Evolutionary conservation across 2,888 invertebrate species (phyloP), one percentile per base, ranked within the genome.

Genomic region (Dynastes tityus): DNA sequence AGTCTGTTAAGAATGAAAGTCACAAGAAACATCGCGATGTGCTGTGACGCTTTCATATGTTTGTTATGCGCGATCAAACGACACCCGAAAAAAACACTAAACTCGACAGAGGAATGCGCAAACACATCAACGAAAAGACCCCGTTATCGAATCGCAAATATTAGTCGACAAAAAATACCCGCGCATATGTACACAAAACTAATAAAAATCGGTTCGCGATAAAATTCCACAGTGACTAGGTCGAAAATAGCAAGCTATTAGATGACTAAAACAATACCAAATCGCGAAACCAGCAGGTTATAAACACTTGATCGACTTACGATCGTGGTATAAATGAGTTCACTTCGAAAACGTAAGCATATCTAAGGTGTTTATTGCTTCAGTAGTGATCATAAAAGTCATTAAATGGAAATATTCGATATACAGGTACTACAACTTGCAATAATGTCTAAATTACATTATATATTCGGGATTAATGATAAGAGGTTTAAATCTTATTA

Each of bases 141-240:
- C 27, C 51, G 51, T 68, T 68, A 68, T 68, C 68, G 29, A 27
- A 27, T 68, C 68, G 68, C 68, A 68, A 68, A 68, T 68, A 68
- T 68, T 68, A 68, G 68, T 51, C 68, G n/a, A 68, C 49, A 29
- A 68, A 67, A 68, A 49, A 5, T 53, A 16, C 65, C 45, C 9
- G 65, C 6, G 22, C 40, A 40, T 37, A 40, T 9, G 61, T 61
- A 61, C 27, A 22, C 11, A 63, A 27, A 16, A 40, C 40, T 45
- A 65, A 40, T 65, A 45, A 65, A 65, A 65, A 45, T 40, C 9
- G 68, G 13, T 29, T 51, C 11, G 63, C 63, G 68, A 68, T 68
- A 68, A 68, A 53, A 68, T 68, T 68, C 68, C 68, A 49, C 13
- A 5, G 13, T 68, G 49, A 68, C 49, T 49, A 27, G 40, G 40